Evolutionary conservation across 30 jellyfish, hydroid and myxozoan genomes (phyloP).

Genomic region (Cassiopea andromeda): DNA sequence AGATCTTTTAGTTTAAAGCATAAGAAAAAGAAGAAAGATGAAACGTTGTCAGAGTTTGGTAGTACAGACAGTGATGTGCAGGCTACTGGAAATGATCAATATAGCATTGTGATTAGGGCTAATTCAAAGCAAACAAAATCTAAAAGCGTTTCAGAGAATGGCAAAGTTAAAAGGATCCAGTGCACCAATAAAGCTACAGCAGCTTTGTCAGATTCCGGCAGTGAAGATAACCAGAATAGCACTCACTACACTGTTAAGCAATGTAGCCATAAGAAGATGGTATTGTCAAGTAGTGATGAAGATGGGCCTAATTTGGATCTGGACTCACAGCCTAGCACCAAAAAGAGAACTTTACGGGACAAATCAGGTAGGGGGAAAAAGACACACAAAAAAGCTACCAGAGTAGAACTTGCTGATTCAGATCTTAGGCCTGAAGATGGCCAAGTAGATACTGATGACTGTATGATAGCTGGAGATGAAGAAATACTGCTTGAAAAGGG

Average conservation of each 20-base stretch:
- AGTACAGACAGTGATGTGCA: background rate
- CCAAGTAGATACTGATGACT: background rate
- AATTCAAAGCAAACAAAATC: background rate
- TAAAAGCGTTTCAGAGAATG: background rate
- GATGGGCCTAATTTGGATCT: background rate
- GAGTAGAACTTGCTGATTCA: background rate
- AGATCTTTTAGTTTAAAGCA: background rate
- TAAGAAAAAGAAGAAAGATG: background rate
- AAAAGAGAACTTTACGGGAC: background rate
- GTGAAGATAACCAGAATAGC: background rate
- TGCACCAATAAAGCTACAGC: background rate
- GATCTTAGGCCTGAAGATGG: background rate
- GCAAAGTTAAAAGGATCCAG: background rate
- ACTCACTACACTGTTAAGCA: too few relatives aligned
- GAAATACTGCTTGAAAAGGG: background rate
- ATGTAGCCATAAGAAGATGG: background rate
- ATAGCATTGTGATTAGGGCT: background rate
- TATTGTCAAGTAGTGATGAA: background rate
- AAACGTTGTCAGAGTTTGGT: background rate
- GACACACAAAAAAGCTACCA: background rate
- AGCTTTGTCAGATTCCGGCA: background rate
- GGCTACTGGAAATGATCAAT: background rate
- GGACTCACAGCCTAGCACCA: background rate
- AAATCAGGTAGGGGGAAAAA: background rate
- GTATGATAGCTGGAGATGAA: background rate